A percentile compares a stretch with the other conserved stretches of the same genome.
Evolutionary conservation across 2,113 vertebrate genomes (phyloP).

Genomic region (Podocnemis expansa): DNA sequence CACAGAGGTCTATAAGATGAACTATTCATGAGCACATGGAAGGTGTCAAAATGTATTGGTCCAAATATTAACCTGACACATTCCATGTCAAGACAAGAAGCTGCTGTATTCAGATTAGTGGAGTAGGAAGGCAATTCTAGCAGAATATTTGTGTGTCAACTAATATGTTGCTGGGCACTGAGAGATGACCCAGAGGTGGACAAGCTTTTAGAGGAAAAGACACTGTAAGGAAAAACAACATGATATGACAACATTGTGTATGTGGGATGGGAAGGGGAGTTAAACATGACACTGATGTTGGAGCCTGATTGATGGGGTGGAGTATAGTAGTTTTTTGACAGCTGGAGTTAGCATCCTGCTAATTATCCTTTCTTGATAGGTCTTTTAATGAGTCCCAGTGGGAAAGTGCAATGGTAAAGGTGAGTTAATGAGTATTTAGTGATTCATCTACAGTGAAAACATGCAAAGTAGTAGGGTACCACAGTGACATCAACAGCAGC

Average conservation of each 20-base stretch:
- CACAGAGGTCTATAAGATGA: background rate
- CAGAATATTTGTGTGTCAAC: background rate
- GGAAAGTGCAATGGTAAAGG: background rate
- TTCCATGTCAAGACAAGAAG: background rate
- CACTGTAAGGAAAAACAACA: background rate
- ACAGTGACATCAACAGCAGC: background rate
- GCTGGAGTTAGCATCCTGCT: background rate
- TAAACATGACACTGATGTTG: background rate
- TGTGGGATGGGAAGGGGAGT: background rate
- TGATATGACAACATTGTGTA: background rate
- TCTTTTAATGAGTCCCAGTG: background rate
- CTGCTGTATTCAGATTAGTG: background rate
- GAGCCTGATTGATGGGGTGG: background rate
- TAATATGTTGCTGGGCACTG: background rate
- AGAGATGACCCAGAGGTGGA: background rate
- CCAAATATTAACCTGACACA: background rate
- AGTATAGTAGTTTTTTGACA: background rate
- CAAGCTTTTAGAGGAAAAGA: background rate
- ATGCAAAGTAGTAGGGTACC: background rate
- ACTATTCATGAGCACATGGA: background rate
- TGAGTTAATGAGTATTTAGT: background rate
- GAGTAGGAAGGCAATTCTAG: background rate
- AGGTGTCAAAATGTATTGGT: background rate
- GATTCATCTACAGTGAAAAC: background rate
- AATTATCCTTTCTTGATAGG: background rate